phyloP scores from a whole-genome alignment of 2,113 vertebrate species.

The Hepsetus odoe region DNA sequence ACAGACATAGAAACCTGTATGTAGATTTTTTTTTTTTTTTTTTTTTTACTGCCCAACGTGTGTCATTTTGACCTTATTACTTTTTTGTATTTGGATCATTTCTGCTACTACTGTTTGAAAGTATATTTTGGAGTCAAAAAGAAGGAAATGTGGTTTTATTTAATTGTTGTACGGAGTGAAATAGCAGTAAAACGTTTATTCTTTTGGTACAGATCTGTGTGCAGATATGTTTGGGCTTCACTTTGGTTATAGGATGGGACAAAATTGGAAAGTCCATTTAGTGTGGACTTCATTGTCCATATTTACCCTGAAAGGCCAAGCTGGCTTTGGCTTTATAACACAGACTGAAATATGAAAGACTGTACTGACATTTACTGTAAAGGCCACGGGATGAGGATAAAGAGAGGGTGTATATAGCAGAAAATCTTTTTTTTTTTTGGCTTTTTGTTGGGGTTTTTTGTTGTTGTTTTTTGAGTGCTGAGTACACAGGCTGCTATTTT shows the following conservation, averaged over 20 bases:
- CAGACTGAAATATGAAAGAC: neutral
- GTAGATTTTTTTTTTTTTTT: conserved; percentile 76
- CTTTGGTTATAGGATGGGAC: neutral
- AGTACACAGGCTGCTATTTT: conserved; percentile 77
- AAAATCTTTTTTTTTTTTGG: conserved; percentile 44
- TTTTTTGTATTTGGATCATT: conserved; percentile 65
- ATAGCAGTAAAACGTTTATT: conserved; percentile 71
- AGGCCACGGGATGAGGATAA: neutral
- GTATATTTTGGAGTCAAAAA: conserved; percentile 41
- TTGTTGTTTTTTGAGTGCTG: neutral
- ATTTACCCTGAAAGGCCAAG: conserved; percentile 19
- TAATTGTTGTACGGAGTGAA: conserved; percentile 66
- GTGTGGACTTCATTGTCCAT: neutral
- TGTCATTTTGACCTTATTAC: conserved; percentile 63
- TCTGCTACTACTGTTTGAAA: conserved; percentile 51
- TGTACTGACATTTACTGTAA: too few relatives aligned
- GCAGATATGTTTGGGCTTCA: too few relatives aligned
- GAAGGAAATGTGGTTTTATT: conserved; percentile 59
- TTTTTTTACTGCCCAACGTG: conserved; percentile 52
- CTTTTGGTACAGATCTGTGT: neutral
- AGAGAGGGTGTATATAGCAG: neutral
- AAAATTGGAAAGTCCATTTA: neutral
- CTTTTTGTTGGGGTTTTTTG: too few relatives aligned
- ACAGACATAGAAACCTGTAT: conserved; percentile 98
- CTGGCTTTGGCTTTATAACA: conserved; percentile 31